Percentiles rank a stretch among this genome's conserved stretches.
phyloP scores from a whole-genome alignment of 2,888 invertebrate genomes.

The Cenopis cana region DNA sequence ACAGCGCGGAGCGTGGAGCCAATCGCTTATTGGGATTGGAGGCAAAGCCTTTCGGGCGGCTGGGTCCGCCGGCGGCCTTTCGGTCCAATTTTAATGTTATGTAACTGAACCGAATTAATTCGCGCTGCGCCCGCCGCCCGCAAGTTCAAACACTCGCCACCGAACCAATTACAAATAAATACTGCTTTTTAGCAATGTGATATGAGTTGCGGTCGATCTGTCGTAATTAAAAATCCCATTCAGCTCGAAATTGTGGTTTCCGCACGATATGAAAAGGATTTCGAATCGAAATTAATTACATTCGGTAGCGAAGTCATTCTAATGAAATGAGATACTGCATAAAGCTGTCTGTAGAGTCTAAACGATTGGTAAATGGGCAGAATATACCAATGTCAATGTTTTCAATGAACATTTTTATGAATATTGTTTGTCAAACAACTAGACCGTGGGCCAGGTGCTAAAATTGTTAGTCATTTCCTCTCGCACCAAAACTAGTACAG shows the following conservation, averaged over 20 bases:
- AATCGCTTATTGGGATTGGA: constrained; percentile 72
- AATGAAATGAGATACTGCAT: constrained; percentile 13
- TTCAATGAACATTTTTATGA: no score
- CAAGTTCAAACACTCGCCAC: constrained; percentile 61
- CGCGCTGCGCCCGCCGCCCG: constrained; percentile 50
- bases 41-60: constrained; percentile 61
- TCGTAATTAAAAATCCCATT: constrained; percentile 67
- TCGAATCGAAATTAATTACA: constrained; percentile 19
- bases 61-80: constrained; percentile 52
- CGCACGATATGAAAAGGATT: constrained; percentile 36
- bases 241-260: constrained; percentile 49
- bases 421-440: no score
- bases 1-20: constrained; percentile 55
- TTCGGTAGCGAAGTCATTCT: constrained; percentile 9
- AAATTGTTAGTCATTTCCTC: no score
- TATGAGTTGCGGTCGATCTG: constrained; percentile 58
- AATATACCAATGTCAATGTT: no score
- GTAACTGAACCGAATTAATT: constrained; percentile 68
- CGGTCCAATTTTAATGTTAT: constrained; percentile 69
- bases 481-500: no score
- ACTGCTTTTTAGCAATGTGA: constrained; percentile 63
- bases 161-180: constrained; percentile 64
- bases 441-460: no score
- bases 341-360: background rate
- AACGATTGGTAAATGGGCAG: background rate